These are phyloP conservation scores for Micrasema longulum DNA, from an alignment of 1,140 invertebrate genomes.

Conservation along the genomic window DNA sequence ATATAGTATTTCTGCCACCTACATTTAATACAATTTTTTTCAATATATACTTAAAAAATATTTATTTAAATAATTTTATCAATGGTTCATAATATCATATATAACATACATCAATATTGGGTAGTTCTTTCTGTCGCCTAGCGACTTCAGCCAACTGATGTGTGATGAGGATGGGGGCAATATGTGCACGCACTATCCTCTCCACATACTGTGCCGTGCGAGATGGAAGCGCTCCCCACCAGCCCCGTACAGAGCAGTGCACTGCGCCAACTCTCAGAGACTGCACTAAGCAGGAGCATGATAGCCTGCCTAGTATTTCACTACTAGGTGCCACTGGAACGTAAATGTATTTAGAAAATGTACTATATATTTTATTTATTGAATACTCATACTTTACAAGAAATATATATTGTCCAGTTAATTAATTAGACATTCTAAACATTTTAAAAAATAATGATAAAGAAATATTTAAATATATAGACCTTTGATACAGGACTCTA, in stretches of 20 bases:
- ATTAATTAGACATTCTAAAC: too few species aligned
- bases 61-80: too few species aligned
- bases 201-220: constrained; percentile 78
- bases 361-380: too few species aligned
- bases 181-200: constrained; percentile 78
- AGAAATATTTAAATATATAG: too few species aligned
- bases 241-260: constrained; percentile 80
- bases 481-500: too few species aligned
- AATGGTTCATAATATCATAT: too few species aligned
- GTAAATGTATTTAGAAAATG: not conserved
- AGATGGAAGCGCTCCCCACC: constrained; percentile 82
- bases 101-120: constrained; percentile 43
- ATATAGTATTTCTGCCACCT: too few species aligned
- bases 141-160: constrained; percentile 76
- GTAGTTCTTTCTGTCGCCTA: constrained; percentile 38
- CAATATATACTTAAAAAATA: too few species aligned
- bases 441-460: too few species aligned
- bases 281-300: constrained; percentile 76
- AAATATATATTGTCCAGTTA: too few species aligned
- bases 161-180: constrained; percentile 77
- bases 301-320: constrained; percentile 70
- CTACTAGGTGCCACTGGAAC: constrained; percentile 54
- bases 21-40: too few species aligned
- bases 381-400: too few species aligned
- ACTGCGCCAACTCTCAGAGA: constrained; percentile 74